Conservation (phyloP, 1,140 invertebrate genomes). For the Phthorimaea operculella region DNA sequence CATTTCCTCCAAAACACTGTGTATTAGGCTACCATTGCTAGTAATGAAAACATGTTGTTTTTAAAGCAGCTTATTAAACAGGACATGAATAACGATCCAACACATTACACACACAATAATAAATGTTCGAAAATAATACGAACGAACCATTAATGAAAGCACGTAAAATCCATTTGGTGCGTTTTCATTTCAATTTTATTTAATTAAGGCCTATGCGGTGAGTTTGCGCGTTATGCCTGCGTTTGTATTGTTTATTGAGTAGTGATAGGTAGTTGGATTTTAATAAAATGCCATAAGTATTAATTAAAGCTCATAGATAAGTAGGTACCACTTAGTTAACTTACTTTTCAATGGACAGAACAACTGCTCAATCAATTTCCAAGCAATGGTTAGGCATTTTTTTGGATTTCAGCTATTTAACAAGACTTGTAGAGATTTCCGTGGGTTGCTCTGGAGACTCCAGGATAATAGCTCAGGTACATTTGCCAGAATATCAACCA, state of each 20-base stretch:
- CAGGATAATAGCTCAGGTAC: no score
- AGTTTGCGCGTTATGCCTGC: conserved; percentile 5
- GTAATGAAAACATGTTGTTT: conserved; percentile 59
- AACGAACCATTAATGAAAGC: conserved; percentile 60
- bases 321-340: no score
- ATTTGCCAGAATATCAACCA: no score
- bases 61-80: conserved; percentile 49
- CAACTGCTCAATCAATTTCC: no score
- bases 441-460: no score
- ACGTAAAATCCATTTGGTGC: conserved; percentile 63
- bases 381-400: no score
- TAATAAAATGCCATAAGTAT: neutral
- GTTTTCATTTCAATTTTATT: conserved; percentile 67
- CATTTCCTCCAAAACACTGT: no score
- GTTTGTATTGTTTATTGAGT: neutral
- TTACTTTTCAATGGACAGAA: no score
- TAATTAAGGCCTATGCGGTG: conserved; percentile 62
- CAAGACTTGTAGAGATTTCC: no score
- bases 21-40: conserved; percentile 25
- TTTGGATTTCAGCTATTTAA: no score
- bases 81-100: conserved; percentile 54
- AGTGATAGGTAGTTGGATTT: neutral
- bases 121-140: conserved; percentile 64
- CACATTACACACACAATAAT: conserved; percentile 62
- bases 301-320: no score